Evolutionary conservation across 2,797 vertebrate genomes (phyloP).

Genomic region (Cossypha heuglini): DNA sequence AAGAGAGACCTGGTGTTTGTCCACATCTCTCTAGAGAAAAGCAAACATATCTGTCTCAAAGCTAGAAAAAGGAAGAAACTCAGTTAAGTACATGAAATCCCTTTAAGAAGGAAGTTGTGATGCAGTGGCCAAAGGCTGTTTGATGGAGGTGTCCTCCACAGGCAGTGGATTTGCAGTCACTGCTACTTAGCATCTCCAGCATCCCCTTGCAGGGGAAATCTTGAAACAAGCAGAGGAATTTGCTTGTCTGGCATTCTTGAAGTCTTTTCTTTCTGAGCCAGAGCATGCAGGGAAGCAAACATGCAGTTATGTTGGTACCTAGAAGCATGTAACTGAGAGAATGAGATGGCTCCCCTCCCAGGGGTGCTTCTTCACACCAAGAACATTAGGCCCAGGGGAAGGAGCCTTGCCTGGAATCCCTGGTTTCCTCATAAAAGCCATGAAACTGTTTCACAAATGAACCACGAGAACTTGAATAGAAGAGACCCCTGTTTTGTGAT

Average conservation of each 20-base stretch:
- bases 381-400: background rate
- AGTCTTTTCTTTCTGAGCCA: background rate
- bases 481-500: background rate
- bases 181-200: background rate
- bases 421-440: background rate
- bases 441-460: background rate
- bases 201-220: background rate
- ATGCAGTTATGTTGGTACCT: background rate
- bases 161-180: background rate
- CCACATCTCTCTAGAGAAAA: background rate
- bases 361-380: background rate
- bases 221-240: background rate
- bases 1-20: background rate
- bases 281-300: background rate
- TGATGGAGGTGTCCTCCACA: background rate
- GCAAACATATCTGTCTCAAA: background rate
- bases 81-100: rapidly evolving
- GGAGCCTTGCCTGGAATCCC: background rate
- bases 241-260: background rate
- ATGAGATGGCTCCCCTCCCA: background rate
- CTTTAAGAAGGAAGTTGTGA: background rate
- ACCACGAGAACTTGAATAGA: background rate
- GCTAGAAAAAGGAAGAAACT: background rate
- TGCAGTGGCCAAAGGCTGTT: background rate
- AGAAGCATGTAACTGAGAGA: background rate